Evolutionary conservation across 2,113 vertebrate genomes (phyloP), one percentile per base, ranked within the genome.

Genomic region (Oxyura jamaicensis): DNA sequence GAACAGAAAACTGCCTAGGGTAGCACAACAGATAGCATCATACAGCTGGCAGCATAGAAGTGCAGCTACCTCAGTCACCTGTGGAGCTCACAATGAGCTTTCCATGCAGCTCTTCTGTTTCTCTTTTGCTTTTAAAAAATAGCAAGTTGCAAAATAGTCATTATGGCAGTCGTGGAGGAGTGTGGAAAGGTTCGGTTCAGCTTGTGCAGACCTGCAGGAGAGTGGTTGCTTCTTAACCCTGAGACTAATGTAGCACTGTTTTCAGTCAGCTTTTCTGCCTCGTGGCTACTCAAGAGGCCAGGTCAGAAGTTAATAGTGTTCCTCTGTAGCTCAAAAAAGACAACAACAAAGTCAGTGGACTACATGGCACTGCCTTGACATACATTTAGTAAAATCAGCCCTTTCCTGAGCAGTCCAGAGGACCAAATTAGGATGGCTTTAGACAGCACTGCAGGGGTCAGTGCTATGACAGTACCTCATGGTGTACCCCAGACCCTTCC

Each of bases 171-270:
- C 35, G 28, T 16, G 58, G 31, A 59, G 8, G 9, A 89, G 44
- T 23, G 14, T 25, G 39, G 41, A 60, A 74, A 90, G 18, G 25
- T 62, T 81, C 42, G 7, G 28, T 59, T 87, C 53, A 84, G 11
- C 33, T 73, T 60, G 29, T 0, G 0, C 14, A 42, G 52, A 36
- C 29, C 21, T 60, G 29, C 18, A 1, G 3, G 48, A n/a, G 75
- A 75, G 31, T 10, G 20, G 26, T 36, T 3, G 5, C 10, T 62
- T 48, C 26, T 67, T 33, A 72, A 17, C 13, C 7, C 42, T 73
- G n/a, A 72, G 36, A 80, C 3, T 10, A 59, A 20, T 2, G 3
- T 29, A 1, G 1, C 17, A 17, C 52, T 44, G 14, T 14, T 79
- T 76, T 53, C 20, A 17, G 35, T 16, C 56, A 66, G 50, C 28